Evolutionary conservation across 2,113 vertebrate genomes (phyloP).

Genomic region (Actenoides hombroni): DNA sequence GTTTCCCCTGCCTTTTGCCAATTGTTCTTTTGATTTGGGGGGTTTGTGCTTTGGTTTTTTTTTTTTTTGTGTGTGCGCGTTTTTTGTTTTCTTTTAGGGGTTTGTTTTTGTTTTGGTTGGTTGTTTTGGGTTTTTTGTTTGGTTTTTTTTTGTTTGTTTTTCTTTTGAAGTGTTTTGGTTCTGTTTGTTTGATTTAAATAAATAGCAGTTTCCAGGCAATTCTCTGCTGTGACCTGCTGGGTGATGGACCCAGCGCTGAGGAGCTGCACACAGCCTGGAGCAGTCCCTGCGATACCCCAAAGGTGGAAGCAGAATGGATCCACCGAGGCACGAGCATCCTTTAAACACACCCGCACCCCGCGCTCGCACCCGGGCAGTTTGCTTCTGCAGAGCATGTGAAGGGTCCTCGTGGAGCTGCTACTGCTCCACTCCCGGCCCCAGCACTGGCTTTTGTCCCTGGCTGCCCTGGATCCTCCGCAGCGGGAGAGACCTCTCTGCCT

Average conservation of each 20-base stretch:
- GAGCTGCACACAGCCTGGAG: background rate
- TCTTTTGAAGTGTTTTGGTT: too few species aligned
- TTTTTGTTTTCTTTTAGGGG: too few species aligned
- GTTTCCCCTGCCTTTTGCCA: background rate
- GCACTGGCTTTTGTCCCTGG: background rate
- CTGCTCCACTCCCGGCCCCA: background rate
- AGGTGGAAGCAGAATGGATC: background rate
- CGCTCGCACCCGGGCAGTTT: rapidly evolving
- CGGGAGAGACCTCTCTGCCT: background rate
- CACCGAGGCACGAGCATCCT: background rate
- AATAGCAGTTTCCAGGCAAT: background rate
- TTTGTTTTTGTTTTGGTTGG: too few species aligned
- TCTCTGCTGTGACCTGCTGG: background rate
- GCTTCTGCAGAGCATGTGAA: background rate
- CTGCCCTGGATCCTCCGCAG: rapidly evolving
- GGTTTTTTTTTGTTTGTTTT: too few species aligned
- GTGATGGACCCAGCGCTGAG: background rate
- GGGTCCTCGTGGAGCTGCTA: background rate
- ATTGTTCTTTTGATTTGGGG: background rate
- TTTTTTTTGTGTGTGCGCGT: too few species aligned
- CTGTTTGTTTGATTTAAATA: too few species aligned
- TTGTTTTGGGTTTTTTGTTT: too few species aligned
- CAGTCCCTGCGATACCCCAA: background rate
- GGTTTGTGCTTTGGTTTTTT: background rate
- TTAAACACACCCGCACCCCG: background rate